These are phyloP conservation scores for Aporophyla nigra DNA, from an alignment of 2,888 invertebrate species.

Conservation along the genomic window DNA sequence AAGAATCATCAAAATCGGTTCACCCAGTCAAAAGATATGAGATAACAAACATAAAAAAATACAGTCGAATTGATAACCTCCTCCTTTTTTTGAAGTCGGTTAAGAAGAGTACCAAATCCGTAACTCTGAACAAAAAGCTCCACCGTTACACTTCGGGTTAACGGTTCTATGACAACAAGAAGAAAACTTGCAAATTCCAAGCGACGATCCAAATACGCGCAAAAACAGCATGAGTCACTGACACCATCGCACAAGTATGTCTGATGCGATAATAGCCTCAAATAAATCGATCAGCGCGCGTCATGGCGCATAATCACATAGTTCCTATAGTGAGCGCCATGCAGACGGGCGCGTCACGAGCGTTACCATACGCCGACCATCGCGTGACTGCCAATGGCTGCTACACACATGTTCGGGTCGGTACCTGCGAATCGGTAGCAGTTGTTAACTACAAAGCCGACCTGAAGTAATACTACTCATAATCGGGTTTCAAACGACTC, in stretches of 20 bases:
- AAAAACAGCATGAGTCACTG: constrained; percentile 27
- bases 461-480: neutral
- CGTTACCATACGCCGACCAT: neutral
- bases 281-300: constrained; percentile 31
- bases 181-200: neutral
- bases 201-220: neutral
- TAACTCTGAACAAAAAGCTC: constrained; percentile 19
- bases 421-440: neutral
- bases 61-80: too few relatives aligned
- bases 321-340: neutral
- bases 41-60: too few relatives aligned
- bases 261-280: constrained; percentile 32
- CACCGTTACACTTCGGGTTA: constrained; percentile 35
- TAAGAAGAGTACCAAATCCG: neutral
- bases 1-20: too few relatives aligned
- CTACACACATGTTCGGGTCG: neutral
- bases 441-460: neutral
- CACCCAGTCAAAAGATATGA: too few relatives aligned
- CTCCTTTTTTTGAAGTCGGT: too few relatives aligned
- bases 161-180: constrained; percentile 44
- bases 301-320: neutral
- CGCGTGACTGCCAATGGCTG: constrained; percentile 20
- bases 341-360: constrained; percentile 1
- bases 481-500: neutral
- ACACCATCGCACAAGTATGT: constrained; percentile 4